A percentile compares a stretch with the other conserved stretches of the same genome.
phyloP scores from a whole-genome alignment of 2,797 vertebrate genomes.

The Buceros bicornis region DNA sequence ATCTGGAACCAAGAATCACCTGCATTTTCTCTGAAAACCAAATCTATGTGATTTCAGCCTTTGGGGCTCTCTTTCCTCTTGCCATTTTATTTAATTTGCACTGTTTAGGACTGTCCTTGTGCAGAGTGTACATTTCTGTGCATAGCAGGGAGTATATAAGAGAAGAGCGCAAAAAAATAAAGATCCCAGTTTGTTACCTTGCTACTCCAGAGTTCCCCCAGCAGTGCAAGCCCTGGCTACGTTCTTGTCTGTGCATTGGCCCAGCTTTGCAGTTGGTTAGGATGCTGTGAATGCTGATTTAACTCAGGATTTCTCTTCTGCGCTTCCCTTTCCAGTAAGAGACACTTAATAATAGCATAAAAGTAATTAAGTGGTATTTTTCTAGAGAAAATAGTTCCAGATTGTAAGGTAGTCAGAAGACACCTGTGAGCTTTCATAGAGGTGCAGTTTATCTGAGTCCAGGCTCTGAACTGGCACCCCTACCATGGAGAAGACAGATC shows the following conservation, averaged over 20 bases:
- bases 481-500: not conserved
- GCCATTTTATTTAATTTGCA: not conserved
- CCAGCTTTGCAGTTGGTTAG: not conserved
- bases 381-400: not conserved
- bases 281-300: constrained; percentile 36
- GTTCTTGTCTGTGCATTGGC: constrained; percentile 34
- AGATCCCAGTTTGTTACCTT: constrained; percentile 3
- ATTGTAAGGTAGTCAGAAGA: not conserved
- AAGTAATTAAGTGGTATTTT: constrained; percentile 54
- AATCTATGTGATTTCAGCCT: not conserved
- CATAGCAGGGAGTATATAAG: not conserved
- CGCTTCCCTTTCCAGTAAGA: not conserved
- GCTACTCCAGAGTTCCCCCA: constrained; percentile 30
- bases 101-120: not conserved
- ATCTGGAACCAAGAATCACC: not conserved
- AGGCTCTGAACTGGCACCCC: not conserved
- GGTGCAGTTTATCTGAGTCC: not conserved
- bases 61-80: not conserved
- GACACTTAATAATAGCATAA: constrained; percentile 6
- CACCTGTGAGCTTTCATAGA: not conserved
- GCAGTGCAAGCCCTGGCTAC: constrained; percentile 12
- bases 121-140: not conserved
- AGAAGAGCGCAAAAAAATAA: constrained; percentile 6
- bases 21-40: not conserved
- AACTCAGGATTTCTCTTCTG: constrained; percentile 30